Evolutionary conservation across 1,140 invertebrate genomes (phyloP), one percentile per base, ranked within the genome.

Genomic region (Procambarus virginalis): DNA sequence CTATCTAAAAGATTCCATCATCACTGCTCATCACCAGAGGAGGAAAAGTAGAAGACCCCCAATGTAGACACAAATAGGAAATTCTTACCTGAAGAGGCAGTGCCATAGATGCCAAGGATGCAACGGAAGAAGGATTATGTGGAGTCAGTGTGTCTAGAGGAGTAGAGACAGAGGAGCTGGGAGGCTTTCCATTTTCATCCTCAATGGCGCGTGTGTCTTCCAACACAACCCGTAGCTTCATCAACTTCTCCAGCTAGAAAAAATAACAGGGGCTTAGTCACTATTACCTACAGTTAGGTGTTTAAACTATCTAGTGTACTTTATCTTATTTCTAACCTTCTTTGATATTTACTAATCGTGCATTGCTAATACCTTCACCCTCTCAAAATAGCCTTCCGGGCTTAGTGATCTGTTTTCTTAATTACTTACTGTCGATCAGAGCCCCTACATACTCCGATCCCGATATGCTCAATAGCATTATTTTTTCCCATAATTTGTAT

Each of bases 61-160:
- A 14, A 2, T 8, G 8, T 14, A 58, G 14, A 34, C 34, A 34
- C 34, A 34, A 34, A 34, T 14, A 58, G 55, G 0, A 9, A 58
- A 58, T 58, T 34, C 0, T 34, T 48, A 84, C 82, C 64, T 84
- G 82, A 2, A 84, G 82, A 8, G 82, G 82, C 20, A 84, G 82
- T 20, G 82, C 82, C 17, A 75, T 22, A 20, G 82, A 84, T 34
- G 82, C 82, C 22, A 84, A 68, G 46, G 82, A 84, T 10, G 82
- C 48, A 55, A 84, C 49, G n/a, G 82, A 84, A 10, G 82, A 48
- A n/a, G 64, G 64, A 17, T 68, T 68, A 22, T 84, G 79, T 64
- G 51, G 79, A 14, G 22, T 12, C 20, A n/a, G 20, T 2, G 20
- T 81, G 79, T 55, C 45, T 12, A 49, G 48, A 2, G 78, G 34